These are phyloP conservation scores for Danionella cerebrum DNA, from an alignment of 2,113 vertebrate species.

Conservation along the genomic window DNA sequence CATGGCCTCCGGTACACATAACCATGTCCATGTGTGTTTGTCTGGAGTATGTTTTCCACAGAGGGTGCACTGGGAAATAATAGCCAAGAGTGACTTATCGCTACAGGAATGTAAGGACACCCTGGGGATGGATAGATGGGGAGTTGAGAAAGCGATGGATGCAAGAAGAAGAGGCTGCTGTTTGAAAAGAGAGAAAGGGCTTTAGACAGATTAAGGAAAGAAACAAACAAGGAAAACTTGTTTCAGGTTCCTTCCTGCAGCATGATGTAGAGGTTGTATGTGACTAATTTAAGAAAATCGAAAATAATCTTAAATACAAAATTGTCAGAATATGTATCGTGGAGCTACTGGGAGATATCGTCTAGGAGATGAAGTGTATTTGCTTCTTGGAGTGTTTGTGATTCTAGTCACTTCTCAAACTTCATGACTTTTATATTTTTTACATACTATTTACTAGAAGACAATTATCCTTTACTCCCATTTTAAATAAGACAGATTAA, in stretches of 20 bases:
- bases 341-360: too few species aligned
- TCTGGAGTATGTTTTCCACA: constrained; percentile 35
- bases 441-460: too few species aligned
- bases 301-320: too few species aligned
- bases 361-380: too few species aligned
- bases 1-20: constrained; percentile 45
- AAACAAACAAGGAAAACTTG: not conserved
- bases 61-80: constrained; percentile 37
- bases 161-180: not conserved
- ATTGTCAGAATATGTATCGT: too few species aligned
- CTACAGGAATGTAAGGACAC: constrained; percentile 45
- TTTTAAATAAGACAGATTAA: too few species aligned
- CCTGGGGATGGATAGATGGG: not conserved
- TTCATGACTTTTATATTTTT: too few species aligned
- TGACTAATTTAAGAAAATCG: not conserved
- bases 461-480: too few species aligned
- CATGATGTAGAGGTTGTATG: not conserved
- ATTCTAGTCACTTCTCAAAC: too few species aligned
- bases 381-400: too few species aligned
- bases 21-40: constrained; percentile 51
- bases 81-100: constrained; percentile 49
- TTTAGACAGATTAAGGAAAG: not conserved
- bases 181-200: not conserved
- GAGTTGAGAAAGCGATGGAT: not conserved
- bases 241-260: too few species aligned